These are phyloP conservation scores for Dasypogon diadema DNA, from an alignment of 2,888 invertebrate species.

Conservation along the genomic window DNA sequence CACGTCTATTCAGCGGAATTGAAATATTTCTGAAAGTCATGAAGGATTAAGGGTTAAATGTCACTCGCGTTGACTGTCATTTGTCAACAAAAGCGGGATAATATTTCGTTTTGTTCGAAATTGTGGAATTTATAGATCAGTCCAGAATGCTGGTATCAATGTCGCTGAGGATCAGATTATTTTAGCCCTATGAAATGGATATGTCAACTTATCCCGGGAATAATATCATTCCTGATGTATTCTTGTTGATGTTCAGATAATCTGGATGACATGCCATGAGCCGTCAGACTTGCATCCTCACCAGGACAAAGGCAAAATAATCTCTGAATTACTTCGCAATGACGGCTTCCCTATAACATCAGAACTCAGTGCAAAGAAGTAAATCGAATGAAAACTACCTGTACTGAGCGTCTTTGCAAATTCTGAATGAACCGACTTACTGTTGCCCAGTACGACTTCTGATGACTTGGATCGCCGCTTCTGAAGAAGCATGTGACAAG, in stretches of 20 bases:
- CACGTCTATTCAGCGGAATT: conserved; percentile 17
- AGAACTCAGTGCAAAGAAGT: conserved; percentile 18
- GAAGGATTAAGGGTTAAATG: conserved; percentile 56
- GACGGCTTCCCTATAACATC: not conserved
- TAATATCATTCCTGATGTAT: no score
- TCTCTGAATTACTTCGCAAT: not conserved
- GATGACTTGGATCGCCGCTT: conserved; percentile 13
- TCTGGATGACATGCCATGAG: conserved; percentile 8
- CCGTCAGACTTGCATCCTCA: not conserved
- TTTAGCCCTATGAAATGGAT: conserved; percentile 38
- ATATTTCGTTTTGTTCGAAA: conserved; percentile 17
- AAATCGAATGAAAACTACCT: conserved; percentile 1
- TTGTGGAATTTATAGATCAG: conserved; percentile 38
- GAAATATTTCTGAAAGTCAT: conserved; percentile 49
- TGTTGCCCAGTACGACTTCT: not conserved
- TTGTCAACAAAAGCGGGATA: conserved; percentile 52
- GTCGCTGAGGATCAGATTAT: not conserved
- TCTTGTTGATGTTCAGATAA: conserved; percentile 1
- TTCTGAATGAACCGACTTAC: conserved; percentile 29
- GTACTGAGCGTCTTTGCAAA: not conserved
- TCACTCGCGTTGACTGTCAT: conserved; percentile 56
- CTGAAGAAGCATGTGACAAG: conserved; percentile 39
- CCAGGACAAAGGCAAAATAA: conserved; percentile 6
- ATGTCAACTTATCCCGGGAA: conserved; percentile 6
- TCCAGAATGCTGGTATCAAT: conserved; percentile 25